Conservation (phyloP, 53 echinoderm and acorn worm genomes). For the Echinometra lucunter region DNA sequence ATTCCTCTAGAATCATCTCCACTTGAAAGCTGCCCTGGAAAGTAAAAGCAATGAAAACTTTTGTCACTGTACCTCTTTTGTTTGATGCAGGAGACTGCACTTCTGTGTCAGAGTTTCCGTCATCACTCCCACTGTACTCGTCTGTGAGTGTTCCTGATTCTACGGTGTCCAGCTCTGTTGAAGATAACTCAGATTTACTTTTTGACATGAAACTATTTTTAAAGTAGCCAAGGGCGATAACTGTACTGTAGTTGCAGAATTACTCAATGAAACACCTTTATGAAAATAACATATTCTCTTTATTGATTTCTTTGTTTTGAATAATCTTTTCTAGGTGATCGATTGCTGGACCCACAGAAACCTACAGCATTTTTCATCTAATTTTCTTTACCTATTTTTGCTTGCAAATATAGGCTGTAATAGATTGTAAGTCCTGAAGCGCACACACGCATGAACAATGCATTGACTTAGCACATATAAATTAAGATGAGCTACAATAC, state of each 20-base stretch:
- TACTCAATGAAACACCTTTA: background rate
- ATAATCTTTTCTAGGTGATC: conserved; percentile 38
- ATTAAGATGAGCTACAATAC: conserved; percentile 33
- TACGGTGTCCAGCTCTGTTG: conserved; percentile 36
- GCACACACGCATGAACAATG: background rate
- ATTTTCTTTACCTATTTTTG: too few relatives aligned
- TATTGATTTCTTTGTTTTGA: conserved; percentile 3
- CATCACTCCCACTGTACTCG: conserved; percentile 40
- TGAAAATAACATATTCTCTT: conserved; percentile 25
- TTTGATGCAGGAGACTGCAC: conserved; percentile 33
- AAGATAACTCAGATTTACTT: conserved; percentile 34
- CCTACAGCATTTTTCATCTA: conserved; percentile 18
- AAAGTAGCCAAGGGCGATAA: conserved; percentile 49
- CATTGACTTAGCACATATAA: conserved; percentile 4
- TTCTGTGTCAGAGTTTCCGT: conserved; percentile 38
- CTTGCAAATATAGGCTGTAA: conserved; percentile 30
- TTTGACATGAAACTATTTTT: conserved; percentile 47
- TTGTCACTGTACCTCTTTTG: conserved; percentile 49
- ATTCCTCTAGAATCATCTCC: too few relatives aligned
- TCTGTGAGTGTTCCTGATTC: conserved; percentile 22
- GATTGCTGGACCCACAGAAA: conserved; percentile 5
- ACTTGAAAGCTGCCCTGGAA: too few relatives aligned
- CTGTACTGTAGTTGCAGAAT: conserved; percentile 45
- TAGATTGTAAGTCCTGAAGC: conserved; percentile 1
- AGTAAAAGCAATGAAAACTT: conserved; percentile 33